Percentiles rank a stretch among this genome's conserved stretches.
These are phyloP conservation scores for Iphiclides podalirius DNA, from an alignment of 2,888 invertebrate species.

Conservation along the genomic window DNA sequence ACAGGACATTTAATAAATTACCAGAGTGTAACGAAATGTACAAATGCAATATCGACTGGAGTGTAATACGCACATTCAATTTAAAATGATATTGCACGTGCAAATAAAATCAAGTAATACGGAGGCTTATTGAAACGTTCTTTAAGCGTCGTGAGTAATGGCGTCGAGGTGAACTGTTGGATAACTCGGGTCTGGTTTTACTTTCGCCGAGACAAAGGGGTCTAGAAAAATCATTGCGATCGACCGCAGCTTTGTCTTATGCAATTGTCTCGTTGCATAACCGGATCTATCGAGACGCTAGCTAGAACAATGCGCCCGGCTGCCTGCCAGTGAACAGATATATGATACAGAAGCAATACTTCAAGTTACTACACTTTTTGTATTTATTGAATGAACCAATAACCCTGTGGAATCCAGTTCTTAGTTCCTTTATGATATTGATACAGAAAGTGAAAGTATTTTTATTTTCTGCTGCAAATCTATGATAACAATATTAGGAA, in stretches of 20 bases:
- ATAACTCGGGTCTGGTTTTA: slow-evolving; percentile 23
- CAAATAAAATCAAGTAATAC: not conserved
- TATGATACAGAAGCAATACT: slow-evolving; percentile 1
- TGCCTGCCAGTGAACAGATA: not conserved
- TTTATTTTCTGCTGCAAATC: too few relatives aligned
- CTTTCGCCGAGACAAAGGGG: slow-evolving; percentile 29
- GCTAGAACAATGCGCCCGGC: slow-evolving; percentile 36
- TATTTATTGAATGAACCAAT: too few relatives aligned
- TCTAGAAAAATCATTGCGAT: slow-evolving; percentile 27
- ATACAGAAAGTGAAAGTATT: too few relatives aligned
- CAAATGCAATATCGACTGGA: too few relatives aligned
- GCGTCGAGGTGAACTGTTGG: not conserved
- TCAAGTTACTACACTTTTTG: too few relatives aligned
- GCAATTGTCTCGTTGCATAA: slow-evolving; percentile 50
- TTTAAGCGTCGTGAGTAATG: too few relatives aligned
- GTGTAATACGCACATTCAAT: too few relatives aligned
- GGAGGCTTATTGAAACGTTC: not conserved
- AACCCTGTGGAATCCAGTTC: too few relatives aligned
- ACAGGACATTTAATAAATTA: too few relatives aligned
- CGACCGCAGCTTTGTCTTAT: slow-evolving; percentile 42
- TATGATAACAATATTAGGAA: too few relatives aligned
- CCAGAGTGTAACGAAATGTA: too few relatives aligned
- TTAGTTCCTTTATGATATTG: slow-evolving; percentile 3
- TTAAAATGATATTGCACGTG: too few relatives aligned
- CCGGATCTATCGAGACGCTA: slow-evolving; percentile 34